Evolutionary conservation across 2,888 invertebrate genomes (phyloP).

Genomic region (Erebia aethiops): DNA sequence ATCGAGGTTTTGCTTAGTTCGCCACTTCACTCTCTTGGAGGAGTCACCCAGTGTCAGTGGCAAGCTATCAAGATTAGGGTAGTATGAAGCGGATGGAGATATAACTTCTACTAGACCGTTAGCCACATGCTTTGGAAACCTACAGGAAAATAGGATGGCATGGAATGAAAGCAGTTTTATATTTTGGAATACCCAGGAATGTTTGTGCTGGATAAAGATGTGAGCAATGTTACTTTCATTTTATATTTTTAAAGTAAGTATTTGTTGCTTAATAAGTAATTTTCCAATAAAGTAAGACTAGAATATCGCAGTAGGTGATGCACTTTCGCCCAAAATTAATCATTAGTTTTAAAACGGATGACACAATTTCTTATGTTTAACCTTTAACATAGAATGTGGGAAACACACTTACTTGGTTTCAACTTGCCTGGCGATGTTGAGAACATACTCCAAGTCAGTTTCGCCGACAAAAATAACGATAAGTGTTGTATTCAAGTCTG

Average conservation of each 20-base stretch:
- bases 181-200: no score
- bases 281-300: not conserved
- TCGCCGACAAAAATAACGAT: conserved; percentile 95
- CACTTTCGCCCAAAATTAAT: no score
- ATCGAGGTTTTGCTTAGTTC: conserved; percentile 97
- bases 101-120: conserved; percentile 94
- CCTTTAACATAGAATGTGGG: not conserved
- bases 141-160: conserved; percentile 50
- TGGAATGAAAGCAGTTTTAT: conserved; percentile 11
- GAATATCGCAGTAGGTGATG: not conserved
- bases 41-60: conserved; percentile 93
- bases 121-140: conserved; percentile 89
- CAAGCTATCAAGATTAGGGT: conserved; percentile 92
- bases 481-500: conserved; percentile 90
- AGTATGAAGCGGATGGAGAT: conserved; percentile 92
- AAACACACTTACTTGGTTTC: conserved; percentile 86
- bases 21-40: conserved; percentile 92
- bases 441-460: conserved; percentile 89
- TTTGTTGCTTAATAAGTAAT: no score
- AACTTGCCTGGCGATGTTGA: conserved; percentile 88
- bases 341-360: no score
- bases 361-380: no score
- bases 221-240: no score
- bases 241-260: no score
- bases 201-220: no score